Evolutionary conservation across 1,140 invertebrate species (phyloP), one percentile per base, ranked within the genome.

Genomic region (Gryllus bimaculatus): DNA sequence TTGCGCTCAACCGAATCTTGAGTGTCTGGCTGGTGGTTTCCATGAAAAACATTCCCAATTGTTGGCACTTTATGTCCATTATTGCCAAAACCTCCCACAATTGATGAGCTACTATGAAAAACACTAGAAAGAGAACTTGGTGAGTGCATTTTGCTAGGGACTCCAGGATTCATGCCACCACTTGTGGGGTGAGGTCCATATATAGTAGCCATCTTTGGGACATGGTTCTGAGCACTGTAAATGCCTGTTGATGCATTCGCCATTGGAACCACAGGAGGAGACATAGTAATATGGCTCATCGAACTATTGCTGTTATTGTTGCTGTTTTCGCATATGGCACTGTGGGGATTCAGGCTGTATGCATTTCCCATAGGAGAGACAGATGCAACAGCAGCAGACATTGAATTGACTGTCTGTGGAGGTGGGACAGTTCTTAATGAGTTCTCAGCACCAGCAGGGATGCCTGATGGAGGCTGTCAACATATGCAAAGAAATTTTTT

Each of bases 31-130:
- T 79, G 74, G 75, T 79, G 78, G 18, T 39, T n/a, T n/a, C 10
- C 8, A 39, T 79, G 79, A n/a, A 79, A 79, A 10, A 79, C 73
- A 47, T 79, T 79, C 20, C 21, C 39, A 26, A 78, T 78, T 6
- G 54, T 66, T 18, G 78, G 47, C 78, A 78, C 73, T 54, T 78
- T 78, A 49, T 8, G n/a, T 8, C 78, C 78, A n/a, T 12, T 26
- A 18, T 73, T 20, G 12, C 26, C 18, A 66, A 66, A 13, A 66
- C 10, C 54, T 66, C 54, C 54, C 10, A 66, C 54, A 66, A 66
- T 18, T 3, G 10, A 13, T 18, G 54, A 66, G 18, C 54, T 66
- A 13, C 54, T 18, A 66, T 66, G 54, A 10, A 66, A 18, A 10
- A 66, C 18, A 13, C 10, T 66, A 18, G 54, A 66, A 10, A 66